These are phyloP conservation scores for Globodera ellingtonae DNA, from an alignment of 1,140 invertebrate genomes.

Conservation along the genomic window DNA sequence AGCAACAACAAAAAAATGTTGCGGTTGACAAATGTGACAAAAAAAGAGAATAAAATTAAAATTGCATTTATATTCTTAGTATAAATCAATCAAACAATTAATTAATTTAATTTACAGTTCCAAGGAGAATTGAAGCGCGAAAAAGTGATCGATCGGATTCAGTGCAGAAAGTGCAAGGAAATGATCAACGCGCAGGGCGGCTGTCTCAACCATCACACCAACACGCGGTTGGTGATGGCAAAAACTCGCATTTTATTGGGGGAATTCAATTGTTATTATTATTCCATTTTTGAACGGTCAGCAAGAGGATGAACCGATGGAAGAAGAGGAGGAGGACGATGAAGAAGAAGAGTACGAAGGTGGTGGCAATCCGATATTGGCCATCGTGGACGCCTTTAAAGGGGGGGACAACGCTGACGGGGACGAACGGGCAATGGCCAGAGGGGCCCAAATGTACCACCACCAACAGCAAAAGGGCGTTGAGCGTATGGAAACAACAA, in stretches of 20 bases:
- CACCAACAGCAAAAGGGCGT: not conserved
- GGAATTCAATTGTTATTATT: no score
- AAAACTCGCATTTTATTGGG: conserved; percentile 4
- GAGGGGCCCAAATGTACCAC: not conserved
- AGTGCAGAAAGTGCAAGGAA: conserved; percentile 35
- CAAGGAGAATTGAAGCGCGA: conserved; percentile 8
- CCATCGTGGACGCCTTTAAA: not conserved
- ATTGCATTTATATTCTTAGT: no score
- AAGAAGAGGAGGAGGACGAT: not conserved
- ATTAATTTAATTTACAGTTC: not conserved
- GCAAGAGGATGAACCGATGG: not conserved
- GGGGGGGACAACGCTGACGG: not conserved
- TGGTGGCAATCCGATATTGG: not conserved
- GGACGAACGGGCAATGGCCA: not conserved
- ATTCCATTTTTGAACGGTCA: no score
- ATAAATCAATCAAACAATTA: not conserved
- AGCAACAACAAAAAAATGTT: no score
- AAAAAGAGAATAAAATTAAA: no score
- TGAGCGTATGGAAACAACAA: not conserved
- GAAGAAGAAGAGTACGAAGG: not conserved
- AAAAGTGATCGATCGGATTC: conserved; percentile 32
- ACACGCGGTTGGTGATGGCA: conserved; percentile 16
- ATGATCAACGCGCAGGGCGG: conserved; percentile 33
- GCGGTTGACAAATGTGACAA: no score
- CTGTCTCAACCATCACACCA: conserved; percentile 37